These are phyloP conservation scores for Drosophila histrio DNA, from an alignment of 2,888 invertebrate genomes.

Conservation along the genomic window DNA sequence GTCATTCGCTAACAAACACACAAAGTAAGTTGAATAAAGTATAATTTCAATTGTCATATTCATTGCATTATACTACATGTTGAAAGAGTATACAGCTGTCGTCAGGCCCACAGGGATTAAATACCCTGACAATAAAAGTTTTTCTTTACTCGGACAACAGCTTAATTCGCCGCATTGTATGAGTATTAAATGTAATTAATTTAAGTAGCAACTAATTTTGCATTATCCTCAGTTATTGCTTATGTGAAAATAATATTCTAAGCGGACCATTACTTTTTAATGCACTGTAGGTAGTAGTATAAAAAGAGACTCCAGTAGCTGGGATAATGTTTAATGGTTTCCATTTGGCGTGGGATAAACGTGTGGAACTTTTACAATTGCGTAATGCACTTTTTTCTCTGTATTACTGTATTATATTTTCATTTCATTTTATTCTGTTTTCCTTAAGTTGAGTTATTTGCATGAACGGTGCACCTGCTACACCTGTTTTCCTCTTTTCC, in stretches of 20 bases:
- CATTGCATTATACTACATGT: not conserved
- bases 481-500: not conserved
- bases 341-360: not conserved
- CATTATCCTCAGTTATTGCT: slow-evolving; percentile 5
- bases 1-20: slow-evolving; percentile 55
- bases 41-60: not conserved
- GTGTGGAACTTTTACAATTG: slow-evolving; percentile 2
- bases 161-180: slow-evolving; percentile 12
- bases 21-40: slow-evolving; percentile 68
- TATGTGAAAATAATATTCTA: slow-evolving; percentile 5
- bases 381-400: slow-evolving; percentile 25
- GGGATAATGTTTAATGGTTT: not conserved
- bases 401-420: not conserved
- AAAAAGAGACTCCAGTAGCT: not conserved
- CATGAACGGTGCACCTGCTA: slow-evolving; percentile 10
- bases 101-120: not conserved
- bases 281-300: not conserved
- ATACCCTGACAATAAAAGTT: not conserved
- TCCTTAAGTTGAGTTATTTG: slow-evolving; percentile 11
- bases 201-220: slow-evolving; percentile 8
- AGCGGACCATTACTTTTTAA: slow-evolving; percentile 10
- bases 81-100: not conserved
- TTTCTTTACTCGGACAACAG: slow-evolving; percentile 2
- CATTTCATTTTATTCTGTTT: slow-evolving; percentile 6
- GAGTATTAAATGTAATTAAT: slow-evolving; percentile 12